Percentiles rank a stretch among this genome's conserved stretches.
Evolutionary conservation across 1,140 invertebrate species (phyloP).

Genomic region (Cecropterus lyciades): DNA sequence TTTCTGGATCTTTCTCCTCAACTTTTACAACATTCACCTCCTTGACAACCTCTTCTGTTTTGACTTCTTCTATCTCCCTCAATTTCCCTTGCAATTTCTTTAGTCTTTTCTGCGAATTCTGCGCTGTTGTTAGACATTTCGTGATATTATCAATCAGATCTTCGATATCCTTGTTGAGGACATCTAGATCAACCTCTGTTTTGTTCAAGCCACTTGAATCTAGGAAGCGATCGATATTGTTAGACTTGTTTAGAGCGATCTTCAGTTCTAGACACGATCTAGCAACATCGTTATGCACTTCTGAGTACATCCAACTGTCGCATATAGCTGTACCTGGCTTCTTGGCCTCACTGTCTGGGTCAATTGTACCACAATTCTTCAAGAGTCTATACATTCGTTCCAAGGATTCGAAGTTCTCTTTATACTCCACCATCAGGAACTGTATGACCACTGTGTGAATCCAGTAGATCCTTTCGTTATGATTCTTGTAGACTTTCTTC

Average conservation of each 20-base stretch:
- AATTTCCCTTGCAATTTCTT: conserved; percentile 67
- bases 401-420: conserved; percentile 59
- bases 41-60: conserved; percentile 43
- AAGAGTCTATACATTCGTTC: conserved; percentile 73
- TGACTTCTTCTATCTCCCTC: conserved; percentile 30
- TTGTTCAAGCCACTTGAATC: conserved; percentile 70
- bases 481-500: conserved; percentile 63
- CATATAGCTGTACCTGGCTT: conserved; percentile 56
- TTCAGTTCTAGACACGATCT: conserved; percentile 67
- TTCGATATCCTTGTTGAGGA: conserved; percentile 70
- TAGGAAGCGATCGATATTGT: conserved; percentile 66
- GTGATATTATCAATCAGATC: conserved; percentile 65
- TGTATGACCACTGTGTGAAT: conserved; percentile 63
- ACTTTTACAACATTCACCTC: conserved; percentile 57
- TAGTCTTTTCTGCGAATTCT: conserved; percentile 68
- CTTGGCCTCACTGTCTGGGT: conserved; percentile 45
- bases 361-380: conserved; percentile 64
- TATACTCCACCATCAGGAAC: conserved; percentile 58
- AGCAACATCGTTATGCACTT: conserved; percentile 68
- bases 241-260: conserved; percentile 64
- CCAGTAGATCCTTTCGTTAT: conserved; percentile 77
- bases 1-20: conserved; percentile 61
- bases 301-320: conserved; percentile 68
- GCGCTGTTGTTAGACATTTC: conserved; percentile 59
- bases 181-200: conserved; percentile 59